Base-by-base conservation (phyloP, 1,140 invertebrate genomes). In the Plectrocnemia conspersa region DNA sequence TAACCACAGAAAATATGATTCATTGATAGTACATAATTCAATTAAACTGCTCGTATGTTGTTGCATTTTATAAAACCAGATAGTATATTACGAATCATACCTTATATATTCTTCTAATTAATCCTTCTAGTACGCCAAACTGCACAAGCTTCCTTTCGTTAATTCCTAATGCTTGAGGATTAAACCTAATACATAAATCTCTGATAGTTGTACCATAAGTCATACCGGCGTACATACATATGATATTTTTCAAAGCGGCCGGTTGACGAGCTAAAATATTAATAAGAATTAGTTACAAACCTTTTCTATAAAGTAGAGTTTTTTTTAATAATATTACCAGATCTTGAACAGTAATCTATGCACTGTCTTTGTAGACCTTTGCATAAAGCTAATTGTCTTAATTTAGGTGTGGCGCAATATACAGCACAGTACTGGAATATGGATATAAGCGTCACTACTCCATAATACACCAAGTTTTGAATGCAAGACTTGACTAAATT, bases 351-450 rank as follows among this genome's bases (percentile, higher is more conserved):
- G 69, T 82, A 86, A 33, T 79, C 73, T 11, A 88, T 74, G 64
- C 88, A 91, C 61, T 84, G 82, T 42, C 80, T 73, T 69, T 89
- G 87, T 21, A 93, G 72, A 0, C 79, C 73, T 27, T 71, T 67
- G 66, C 88, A 82, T 25, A 82, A 75, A 2, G 79, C 81, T 13
- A 90, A 71, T 63, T 82, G 76, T 56, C 82, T 79, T 27, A 93
- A 72, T 67, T 88, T 84, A 9, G 89, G 82, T 2, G 90, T 93
- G 18, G 85, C 82, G 36, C 85, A 83, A 72, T 93, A 95, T 38
- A 92, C 83, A 69, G 93, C 93, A 46, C 87, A 86, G 71, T 95
- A 96, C 69, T 90, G 90, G 74, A 95, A 95, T 64, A 94, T 85
- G 16, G 91, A 89, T 48, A 93, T 85, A 7, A 95, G 71, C 3